A percentile compares a stretch with the other conserved stretches of the same genome.
phyloP scores from a whole-genome alignment of 1,140 invertebrate genomes.

The Pseudomyrmex flavicornis region DNA sequence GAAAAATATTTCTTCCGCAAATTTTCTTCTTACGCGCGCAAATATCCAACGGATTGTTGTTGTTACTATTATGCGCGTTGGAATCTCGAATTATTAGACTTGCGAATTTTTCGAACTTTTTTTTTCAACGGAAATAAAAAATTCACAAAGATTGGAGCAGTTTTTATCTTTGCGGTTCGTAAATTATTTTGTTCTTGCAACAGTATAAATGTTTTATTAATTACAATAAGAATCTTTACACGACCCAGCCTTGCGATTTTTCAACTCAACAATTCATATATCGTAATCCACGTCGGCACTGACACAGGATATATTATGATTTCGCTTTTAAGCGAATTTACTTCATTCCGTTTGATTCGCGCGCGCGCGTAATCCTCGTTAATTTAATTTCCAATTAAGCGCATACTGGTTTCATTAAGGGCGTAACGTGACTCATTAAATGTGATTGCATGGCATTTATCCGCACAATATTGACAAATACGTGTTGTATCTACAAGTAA shows the following conservation, averaged over 20 bases:
- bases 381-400: constrained; percentile 74
- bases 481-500: constrained; percentile 11
- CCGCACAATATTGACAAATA: constrained; percentile 59
- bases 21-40: too few species aligned
- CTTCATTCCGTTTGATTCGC: constrained; percentile 69
- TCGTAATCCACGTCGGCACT: constrained; percentile 37
- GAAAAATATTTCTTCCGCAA: too few species aligned
- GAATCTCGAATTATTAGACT: neutral
- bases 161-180: too few species aligned
- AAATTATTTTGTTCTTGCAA: too few species aligned
- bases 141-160: too few species aligned
- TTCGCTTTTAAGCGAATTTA: constrained; percentile 69
- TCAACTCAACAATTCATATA: constrained; percentile 33
- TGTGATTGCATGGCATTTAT: constrained; percentile 65
- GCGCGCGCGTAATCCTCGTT: constrained; percentile 68
- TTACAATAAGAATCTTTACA: too few species aligned
- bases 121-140: too few species aligned
- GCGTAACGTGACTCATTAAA: constrained; percentile 67
- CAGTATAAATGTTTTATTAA: too few species aligned
- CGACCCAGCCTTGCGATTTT: neutral
- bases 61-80: too few species aligned
- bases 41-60: too few species aligned
- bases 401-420: constrained; percentile 68
- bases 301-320: constrained; percentile 62
- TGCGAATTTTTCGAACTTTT: too few species aligned